Base-by-base conservation (phyloP, 2,797 vertebrate species). In the Acanthiza pusilla region DNA sequence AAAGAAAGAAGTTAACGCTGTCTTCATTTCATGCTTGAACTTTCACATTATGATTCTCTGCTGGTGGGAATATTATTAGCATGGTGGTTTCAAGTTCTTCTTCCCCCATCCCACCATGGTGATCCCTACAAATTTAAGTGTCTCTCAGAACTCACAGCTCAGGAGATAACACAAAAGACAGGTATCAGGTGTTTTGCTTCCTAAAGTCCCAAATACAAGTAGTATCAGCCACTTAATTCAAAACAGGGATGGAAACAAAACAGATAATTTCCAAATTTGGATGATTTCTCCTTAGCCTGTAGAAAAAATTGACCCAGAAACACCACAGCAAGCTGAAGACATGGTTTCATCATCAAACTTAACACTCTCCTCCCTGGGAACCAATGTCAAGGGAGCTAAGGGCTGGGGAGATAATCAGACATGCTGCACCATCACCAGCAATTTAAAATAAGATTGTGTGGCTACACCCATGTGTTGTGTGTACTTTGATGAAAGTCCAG, bases 141-240 rank as follows among this genome's bases (percentile, higher is more conserved):
- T 47, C 20, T n/a, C 20, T 71, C 38, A 58, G 47, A 87, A 27
- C 11, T 27, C 3, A 3, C 17, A 61, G 10, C 18, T 85, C 29
- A 32, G 11, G 74, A 26, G 20, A 9, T 17, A 75, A 78, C 0
- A 1, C 3, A 36, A 57, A 36, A 57, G 3, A 14, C 68, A 2
- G 1, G 3, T 20, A 30, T 19, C 32, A 16, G 11, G 8, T 47
- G 17, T 45, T 93, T 54, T 93, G 4, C 6, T 54, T 86, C 65
- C 42, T 57, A 8, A 70, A 50, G 13, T 38, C 25, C 8, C 27
- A 63, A 53, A 55, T 7, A 48, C 2, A 40, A 15, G 11, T 26
- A n/a, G 4, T 3, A 1, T 27, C 32, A 61, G 23, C 13, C 60
- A 17, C 8, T 34, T 80, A 25, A 48, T 53, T 81, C 43, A 53